Base-by-base conservation (phyloP, 2,113 vertebrate genomes). In the Haplochromis vanheusdeni region DNA sequence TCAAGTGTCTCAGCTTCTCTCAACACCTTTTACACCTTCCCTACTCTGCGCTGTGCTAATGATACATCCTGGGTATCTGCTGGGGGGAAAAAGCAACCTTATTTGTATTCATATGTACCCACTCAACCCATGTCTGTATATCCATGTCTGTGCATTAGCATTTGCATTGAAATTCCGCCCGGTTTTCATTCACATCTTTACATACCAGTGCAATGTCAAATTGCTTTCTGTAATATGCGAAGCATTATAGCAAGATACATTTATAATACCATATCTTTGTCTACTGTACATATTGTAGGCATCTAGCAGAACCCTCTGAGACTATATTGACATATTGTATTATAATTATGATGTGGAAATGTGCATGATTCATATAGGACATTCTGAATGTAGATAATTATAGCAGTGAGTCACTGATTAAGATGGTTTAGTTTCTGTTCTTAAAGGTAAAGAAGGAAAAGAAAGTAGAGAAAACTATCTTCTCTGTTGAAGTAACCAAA, bases 331-430 rank as follows among this genome's bases (percentile, higher is more conserved):
- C 33, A 49, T 33, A 49, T 26, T 45, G 16, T 51, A 13, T 51
- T 56, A 52, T 58, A 23, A 87, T 16, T 58, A 23, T 40, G 16
- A 85, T 45, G 35, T 79, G 31, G 65, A 81, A 79, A 55, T 60
- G 55, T 10, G 9, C 5, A 45, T 83, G 88, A 91, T 65, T 90
- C 81, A 85, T 28, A 11, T 3, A 23, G 16, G 8, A 17, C 12
- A 42, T 47, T 73, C 17, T 81, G n/a, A 89, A 85, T 68, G 65
- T 85, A 21, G 83, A 33, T 75, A 87, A 87, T 91, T 82, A 81
- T 4, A 81, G 73, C 31, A 82, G 19, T 87, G 86, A 86, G 79
- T 90, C 88, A 87, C 17, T 60, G 7, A 79, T 77, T 56, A 28
- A 35, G 11, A 80, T 31, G 23, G 9, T 83, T 82, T 49, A 11